Percentiles rank a stretch among this genome's conserved stretches.
Conservation (phyloP, 1,140 invertebrate genomes). For the Eciton burchellii region DNA sequence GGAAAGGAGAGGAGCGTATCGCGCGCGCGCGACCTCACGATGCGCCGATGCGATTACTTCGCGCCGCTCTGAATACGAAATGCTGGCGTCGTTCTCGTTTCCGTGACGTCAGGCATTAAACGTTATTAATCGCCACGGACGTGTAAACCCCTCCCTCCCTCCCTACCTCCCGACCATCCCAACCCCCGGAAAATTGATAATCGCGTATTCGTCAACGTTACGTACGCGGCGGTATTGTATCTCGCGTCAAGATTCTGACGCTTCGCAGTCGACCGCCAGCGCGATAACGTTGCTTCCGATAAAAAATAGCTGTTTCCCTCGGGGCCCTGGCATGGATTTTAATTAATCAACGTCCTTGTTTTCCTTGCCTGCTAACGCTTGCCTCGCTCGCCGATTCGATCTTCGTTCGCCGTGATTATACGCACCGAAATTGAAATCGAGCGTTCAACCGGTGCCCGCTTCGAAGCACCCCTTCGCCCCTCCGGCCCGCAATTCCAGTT, state of each 20-base stretch:
- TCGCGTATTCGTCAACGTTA: background rate
- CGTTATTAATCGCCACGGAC: background rate
- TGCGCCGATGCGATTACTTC: conserved; percentile 26
- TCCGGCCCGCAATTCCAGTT: too few species aligned
- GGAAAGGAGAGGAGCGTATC: conserved; percentile 33
- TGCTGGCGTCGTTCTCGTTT: background rate
- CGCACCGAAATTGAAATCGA: too few species aligned
- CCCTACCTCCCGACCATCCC: too few species aligned
- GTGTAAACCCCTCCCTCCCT: too few species aligned
- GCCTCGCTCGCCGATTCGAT: too few species aligned
- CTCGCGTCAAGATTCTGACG: background rate
- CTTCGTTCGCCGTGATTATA: too few species aligned
- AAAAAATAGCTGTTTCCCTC: background rate
- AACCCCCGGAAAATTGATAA: background rate
- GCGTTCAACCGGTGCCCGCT: too few species aligned
- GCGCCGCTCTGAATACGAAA: background rate
- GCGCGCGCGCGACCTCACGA: background rate
- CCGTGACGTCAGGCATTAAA: background rate
- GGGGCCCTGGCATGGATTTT: background rate
- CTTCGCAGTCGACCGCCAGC: background rate
- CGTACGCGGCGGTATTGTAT: background rate
- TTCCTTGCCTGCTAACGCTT: too few species aligned
- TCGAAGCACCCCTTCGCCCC: too few species aligned
- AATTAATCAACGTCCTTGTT: background rate
- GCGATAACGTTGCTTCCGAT: background rate